A percentile compares a stretch with the other conserved stretches of the same genome.
Evolutionary conservation across 2,888 invertebrate species (phyloP).

Genomic region (Amiota communis): DNA sequence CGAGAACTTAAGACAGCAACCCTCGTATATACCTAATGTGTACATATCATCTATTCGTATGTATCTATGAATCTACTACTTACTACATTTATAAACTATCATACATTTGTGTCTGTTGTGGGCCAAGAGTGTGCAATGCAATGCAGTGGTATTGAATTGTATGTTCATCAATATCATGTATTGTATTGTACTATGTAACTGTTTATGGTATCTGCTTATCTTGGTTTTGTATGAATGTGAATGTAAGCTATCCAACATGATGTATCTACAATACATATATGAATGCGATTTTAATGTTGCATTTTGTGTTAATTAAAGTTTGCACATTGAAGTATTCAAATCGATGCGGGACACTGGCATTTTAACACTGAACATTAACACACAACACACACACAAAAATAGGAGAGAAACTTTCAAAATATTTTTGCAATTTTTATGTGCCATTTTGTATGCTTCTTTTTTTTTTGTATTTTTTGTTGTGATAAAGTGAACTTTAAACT

Average conservation of each 20-base stretch:
- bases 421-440: constrained; percentile 4
- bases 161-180: constrained; percentile 15
- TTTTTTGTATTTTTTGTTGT: constrained; percentile 10
- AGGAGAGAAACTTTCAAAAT: background rate
- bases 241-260: constrained; percentile 7
- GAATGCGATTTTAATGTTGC: constrained; percentile 12
- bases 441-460: background rate
- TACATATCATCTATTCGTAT: no score
- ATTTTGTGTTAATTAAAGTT: constrained; percentile 29
- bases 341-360: constrained; percentile 2
- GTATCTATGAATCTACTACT: no score
- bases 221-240: background rate
- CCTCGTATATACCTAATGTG: no score
- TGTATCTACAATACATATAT: no score
- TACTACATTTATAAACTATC: background rate
- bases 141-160: background rate
- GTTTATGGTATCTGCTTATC: no score
- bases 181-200: background rate
- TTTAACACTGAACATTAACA: background rate
- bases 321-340: constrained; percentile 22
- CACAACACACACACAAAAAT: background rate
- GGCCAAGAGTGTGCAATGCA: constrained; percentile 6
- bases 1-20: no score
- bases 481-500: constrained; percentile 18
- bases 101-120: constrained; percentile 5